phyloP scores from a whole-genome alignment of 2,888 invertebrate genomes.

The Philaethria dido region DNA sequence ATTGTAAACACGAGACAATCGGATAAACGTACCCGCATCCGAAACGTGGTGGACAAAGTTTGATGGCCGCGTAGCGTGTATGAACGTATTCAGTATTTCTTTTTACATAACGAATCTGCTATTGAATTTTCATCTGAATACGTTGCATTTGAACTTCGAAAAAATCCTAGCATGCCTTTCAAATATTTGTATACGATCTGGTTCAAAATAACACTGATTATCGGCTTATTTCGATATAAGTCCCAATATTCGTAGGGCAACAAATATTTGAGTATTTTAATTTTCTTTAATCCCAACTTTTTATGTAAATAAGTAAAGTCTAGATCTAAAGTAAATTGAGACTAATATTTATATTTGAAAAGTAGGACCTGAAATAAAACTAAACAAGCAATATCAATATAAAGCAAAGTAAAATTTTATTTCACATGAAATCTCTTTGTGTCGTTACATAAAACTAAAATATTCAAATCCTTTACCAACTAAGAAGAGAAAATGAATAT shows the following conservation, averaged over 20 bases:
- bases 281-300: not conserved
- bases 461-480: constrained; percentile 25
- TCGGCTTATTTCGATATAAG: not conserved
- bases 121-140: constrained; percentile 17
- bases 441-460: constrained; percentile 23
- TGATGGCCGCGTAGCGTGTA: constrained; percentile 42
- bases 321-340: not conserved
- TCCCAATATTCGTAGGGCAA: not conserved
- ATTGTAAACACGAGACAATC: constrained; percentile 53
- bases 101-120: constrained; percentile 22
- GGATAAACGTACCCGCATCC: constrained; percentile 58
- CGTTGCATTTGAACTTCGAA: not conserved
- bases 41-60: constrained; percentile 43
- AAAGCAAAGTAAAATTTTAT: constrained; percentile 18
- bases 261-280: not conserved
- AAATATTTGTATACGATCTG: not conserved
- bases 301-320: not conserved
- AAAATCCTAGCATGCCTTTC: not conserved
- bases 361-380: not conserved
- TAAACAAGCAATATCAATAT: constrained; percentile 9
- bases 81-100: not conserved
- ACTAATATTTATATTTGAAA: not conserved
- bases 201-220: not conserved
- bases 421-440: constrained; percentile 11
- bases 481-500: constrained; percentile 24